Conservation (phyloP, 2,797 vertebrate species). For the Diglossa cyanea region DNA sequence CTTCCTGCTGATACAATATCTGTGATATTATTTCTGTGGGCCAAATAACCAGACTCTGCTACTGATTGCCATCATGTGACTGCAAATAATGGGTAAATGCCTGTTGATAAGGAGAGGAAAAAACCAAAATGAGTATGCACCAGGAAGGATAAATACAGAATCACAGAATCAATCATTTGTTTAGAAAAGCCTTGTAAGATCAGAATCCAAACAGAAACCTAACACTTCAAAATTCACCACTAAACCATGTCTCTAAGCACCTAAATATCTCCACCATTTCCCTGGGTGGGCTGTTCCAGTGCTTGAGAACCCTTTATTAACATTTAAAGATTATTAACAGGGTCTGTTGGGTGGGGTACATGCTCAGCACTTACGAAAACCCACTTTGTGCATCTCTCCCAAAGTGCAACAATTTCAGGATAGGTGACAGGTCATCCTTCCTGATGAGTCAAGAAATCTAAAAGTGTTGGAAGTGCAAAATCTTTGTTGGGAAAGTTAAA, state of each 20-base stretch:
- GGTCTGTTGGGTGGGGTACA: not conserved
- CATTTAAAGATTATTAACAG: not conserved
- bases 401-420: not conserved
- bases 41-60: not conserved
- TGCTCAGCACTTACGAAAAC: not conserved
- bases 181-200: not conserved
- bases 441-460: not conserved
- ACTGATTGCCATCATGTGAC: not conserved
- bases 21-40: not conserved
- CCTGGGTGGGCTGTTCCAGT: not conserved
- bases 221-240: not conserved
- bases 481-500: not conserved
- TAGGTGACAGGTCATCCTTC: not conserved
- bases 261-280: not conserved
- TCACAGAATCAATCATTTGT: not conserved
- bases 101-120: not conserved
- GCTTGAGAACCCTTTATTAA: not conserved
- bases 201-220: not conserved
- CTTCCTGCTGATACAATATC: not conserved
- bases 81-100: not conserved
- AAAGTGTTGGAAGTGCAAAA: not conserved
- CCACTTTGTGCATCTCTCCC: not conserved
- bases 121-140: not conserved
- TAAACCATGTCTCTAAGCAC: not conserved
- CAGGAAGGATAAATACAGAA: not conserved